Evolutionary conservation across 2,888 invertebrate species (phyloP).

Genomic region (Tigriopus californicus): DNA sequence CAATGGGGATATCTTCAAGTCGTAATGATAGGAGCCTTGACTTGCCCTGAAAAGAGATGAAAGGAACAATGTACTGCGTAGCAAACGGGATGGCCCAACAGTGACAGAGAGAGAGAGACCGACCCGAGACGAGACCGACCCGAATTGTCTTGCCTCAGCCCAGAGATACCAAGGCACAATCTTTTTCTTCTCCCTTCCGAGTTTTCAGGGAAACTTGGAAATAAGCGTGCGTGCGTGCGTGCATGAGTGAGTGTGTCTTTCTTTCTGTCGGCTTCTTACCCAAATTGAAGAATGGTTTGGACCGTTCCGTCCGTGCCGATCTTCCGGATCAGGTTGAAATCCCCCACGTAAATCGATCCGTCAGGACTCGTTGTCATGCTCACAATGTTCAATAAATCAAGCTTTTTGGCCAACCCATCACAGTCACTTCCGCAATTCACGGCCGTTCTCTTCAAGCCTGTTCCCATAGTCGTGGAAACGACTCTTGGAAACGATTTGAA

Average conservation of each 20-base stretch:
- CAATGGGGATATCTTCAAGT: constrained; percentile 75
- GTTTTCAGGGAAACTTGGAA: too few relatives aligned
- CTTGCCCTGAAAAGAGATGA: too few relatives aligned
- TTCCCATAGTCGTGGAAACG: constrained; percentile 49
- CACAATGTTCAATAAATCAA: constrained; percentile 72
- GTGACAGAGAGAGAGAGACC: too few relatives aligned
- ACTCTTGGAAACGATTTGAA: constrained; percentile 79
- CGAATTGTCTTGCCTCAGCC: too few relatives aligned
- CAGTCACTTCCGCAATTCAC: constrained; percentile 74
- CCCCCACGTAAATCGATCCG: constrained; percentile 89
- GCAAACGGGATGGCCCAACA: too few relatives aligned
- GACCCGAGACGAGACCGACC: too few relatives aligned
- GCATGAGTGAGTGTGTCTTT: too few relatives aligned
- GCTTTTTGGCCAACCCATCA: constrained; percentile 40
- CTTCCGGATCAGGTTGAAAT: constrained; percentile 79
- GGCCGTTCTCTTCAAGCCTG: constrained; percentile 52
- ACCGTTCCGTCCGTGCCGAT: constrained; percentile 77
- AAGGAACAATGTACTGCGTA: too few relatives aligned
- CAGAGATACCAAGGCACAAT: too few relatives aligned
- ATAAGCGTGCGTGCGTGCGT: too few relatives aligned
- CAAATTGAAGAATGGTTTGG: constrained; percentile 67
- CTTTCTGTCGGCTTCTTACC: too few relatives aligned
- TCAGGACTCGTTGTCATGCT: constrained; percentile 74
- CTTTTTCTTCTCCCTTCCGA: too few relatives aligned
- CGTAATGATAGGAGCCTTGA: constrained; percentile 80